Evolutionary conservation across 2,888 invertebrate genomes (phyloP), one percentile per base, ranked within the genome.

Genomic region (Netelia fuscicornis): DNA sequence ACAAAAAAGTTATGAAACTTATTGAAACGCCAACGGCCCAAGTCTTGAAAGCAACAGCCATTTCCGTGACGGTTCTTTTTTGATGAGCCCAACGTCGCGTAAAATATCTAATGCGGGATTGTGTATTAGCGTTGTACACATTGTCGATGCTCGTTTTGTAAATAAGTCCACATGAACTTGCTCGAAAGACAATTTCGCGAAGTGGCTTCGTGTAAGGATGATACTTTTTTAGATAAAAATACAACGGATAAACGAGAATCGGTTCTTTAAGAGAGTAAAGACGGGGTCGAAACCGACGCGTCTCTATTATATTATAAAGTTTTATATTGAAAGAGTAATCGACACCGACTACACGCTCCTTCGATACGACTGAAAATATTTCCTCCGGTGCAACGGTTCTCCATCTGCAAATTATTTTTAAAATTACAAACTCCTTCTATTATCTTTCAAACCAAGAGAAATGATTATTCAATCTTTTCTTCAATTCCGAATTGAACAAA

Each of bases 221-320:
- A 37, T 20, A 11, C 37, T 78, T 78, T 20, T 78, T 70, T 20
- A 70, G n/a, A 62, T 78, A 78, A 52, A 70, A 78, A 52, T 37
- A 60, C 0, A 78, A 11, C 23, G 78, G 52, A 60, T 52, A 70
- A 11, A 62, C 62, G 52, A 78, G 70, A 11, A 78, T 62, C 8
- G 78, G 68, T 30, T 78, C 78, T 13, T 62, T 8, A 17, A 70
- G 30, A 20, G 44, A 30, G 62, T 78, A 78, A 10, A 78, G 30
- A 11, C n/a, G 5, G 25, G 67, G 56, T 2, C 20, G 23, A 30
- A 2, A 17, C 13, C 2, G 13, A 11, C 20, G 17, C 9, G 37
- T 52, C 6, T 37, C 5, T 10, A 62, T 2, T 13, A 70, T 17
- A 42, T 78, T 78, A n/a, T 78, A 17, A n/a, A 70, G 23, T 8